Evolutionary conservation across 2,888 invertebrate species (phyloP).

Genomic region (Rhodophaea formosa): DNA sequence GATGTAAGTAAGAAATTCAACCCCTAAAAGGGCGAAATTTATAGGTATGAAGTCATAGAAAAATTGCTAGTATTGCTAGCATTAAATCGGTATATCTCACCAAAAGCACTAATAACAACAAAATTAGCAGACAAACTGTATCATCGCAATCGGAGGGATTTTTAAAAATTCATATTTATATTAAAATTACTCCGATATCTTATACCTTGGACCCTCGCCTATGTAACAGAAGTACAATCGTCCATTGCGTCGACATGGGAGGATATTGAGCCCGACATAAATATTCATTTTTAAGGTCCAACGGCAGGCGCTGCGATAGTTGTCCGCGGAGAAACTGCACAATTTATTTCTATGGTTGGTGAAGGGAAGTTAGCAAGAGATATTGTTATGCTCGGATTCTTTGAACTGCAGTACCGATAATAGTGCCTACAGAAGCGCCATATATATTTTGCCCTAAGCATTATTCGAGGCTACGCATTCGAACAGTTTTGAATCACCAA

Average conservation of each 20-base stretch:
- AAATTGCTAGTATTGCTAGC: too few species aligned
- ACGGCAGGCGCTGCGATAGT: slow-evolving; percentile 7
- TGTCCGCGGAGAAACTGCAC: neutral
- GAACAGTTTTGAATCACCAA: too few species aligned
- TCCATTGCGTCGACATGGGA: slow-evolving; percentile 8
- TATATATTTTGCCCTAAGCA: too few species aligned
- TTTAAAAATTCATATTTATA: neutral
- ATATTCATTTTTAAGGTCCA: slow-evolving; percentile 19
- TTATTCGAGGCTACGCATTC: too few species aligned
- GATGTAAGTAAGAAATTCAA: too few species aligned
- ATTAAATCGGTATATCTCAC: too few species aligned
- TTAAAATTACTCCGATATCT: neutral
- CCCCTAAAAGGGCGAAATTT: too few species aligned
- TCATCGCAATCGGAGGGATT: too few species aligned
- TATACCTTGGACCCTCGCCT: slow-evolving; percentile 9
- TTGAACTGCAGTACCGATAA: neutral
- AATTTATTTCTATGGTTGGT: slow-evolving; percentile 6
- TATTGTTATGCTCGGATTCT: neutral
- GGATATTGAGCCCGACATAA: slow-evolving; percentile 18
- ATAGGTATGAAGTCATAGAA: too few species aligned
- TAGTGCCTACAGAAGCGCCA: neutral
- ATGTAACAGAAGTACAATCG: slow-evolving; percentile 24
- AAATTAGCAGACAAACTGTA: too few species aligned
- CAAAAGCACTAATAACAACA: too few species aligned
- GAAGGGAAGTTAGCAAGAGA: neutral